Conservation (phyloP, 2,113 vertebrate genomes). For the Ceratotherium simum region DNA sequence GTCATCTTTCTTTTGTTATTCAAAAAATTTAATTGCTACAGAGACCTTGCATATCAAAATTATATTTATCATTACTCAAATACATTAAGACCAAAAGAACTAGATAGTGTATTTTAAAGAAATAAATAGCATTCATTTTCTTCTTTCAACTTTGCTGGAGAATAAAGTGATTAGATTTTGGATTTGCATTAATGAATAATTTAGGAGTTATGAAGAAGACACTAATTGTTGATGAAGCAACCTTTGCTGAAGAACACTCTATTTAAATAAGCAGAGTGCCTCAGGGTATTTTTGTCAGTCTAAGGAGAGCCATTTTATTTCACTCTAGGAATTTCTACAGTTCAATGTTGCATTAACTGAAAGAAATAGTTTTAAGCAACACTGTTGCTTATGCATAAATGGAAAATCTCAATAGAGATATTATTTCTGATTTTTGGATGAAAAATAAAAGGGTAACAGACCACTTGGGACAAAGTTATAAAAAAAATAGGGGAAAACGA, state of each 20-base stretch:
- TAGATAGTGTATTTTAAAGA: slow-evolving; percentile 32
- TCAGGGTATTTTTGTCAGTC: slow-evolving; percentile 18
- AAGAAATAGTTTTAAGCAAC: slow-evolving; percentile 32
- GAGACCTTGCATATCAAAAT: slow-evolving; percentile 45
- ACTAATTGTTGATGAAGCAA: slow-evolving; percentile 68
- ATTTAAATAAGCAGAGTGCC: slow-evolving; percentile 65
- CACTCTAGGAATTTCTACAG: slow-evolving; percentile 58
- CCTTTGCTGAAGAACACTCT: slow-evolving; percentile 39
- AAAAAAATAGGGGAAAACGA: background rate
- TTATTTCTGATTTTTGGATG: background rate
- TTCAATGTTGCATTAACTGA: slow-evolving; percentile 54
- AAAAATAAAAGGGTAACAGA: background rate
- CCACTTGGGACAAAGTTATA: background rate
- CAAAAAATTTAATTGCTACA: slow-evolving; percentile 40
- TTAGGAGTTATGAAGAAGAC: slow-evolving; percentile 67
- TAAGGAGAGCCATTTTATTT: slow-evolving; percentile 38
- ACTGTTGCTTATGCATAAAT: background rate
- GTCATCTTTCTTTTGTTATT: slow-evolving; percentile 38
- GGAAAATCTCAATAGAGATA: background rate
- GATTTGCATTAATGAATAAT: slow-evolving; percentile 81
- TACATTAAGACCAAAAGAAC: slow-evolving; percentile 50
- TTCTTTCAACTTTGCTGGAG: slow-evolving; percentile 61
- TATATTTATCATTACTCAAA: slow-evolving; percentile 60
- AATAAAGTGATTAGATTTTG: slow-evolving; percentile 74
- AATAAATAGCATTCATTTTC: slow-evolving; percentile 73